Conservation (phyloP, 2,113 vertebrate species). For the Paralichthys olivaceus region DNA sequence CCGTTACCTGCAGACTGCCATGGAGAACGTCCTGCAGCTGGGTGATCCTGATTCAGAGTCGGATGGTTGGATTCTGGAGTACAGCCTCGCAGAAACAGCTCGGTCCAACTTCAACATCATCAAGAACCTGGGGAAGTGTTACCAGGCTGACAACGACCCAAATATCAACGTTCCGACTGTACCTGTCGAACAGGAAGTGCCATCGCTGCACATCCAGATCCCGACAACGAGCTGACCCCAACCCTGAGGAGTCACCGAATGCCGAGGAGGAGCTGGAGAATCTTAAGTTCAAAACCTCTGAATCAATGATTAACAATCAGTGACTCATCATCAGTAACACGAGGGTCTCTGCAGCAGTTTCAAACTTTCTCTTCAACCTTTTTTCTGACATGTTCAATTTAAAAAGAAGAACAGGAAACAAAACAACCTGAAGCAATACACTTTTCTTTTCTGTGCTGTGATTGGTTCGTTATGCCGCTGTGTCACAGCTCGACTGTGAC, state of each 20-base stretch:
- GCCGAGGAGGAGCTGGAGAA: no score
- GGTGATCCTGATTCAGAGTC: constrained; percentile 86
- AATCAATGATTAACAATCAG: no score
- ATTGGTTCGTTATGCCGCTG: no score
- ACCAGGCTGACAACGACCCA: constrained; percentile 84
- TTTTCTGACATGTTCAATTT: no score
- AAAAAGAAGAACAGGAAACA: no score
- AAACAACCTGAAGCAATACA: not conserved
- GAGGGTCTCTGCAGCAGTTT: no score
- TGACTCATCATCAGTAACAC: no score
- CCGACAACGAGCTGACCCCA: constrained; percentile 8
- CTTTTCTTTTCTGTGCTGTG: not conserved
- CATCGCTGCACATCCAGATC: constrained; percentile 57
- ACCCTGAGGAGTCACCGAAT: not conserved
- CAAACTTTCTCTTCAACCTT: no score
- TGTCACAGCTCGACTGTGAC: no score
- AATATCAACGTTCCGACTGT: constrained; percentile 81
- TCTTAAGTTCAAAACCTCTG: no score
- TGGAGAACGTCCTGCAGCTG: constrained; percentile 86
- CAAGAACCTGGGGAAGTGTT: constrained; percentile 89
- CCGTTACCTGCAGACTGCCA: constrained; percentile 90
- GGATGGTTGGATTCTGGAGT: constrained; percentile 90
- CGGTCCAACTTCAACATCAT: constrained; percentile 87
- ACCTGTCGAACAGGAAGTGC: constrained; percentile 69
- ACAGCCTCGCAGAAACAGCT: constrained; percentile 87